Evolutionary conservation across 1,140 invertebrate species (phyloP), one percentile per base, ranked within the genome.

Genomic region (Popillia japonica): DNA sequence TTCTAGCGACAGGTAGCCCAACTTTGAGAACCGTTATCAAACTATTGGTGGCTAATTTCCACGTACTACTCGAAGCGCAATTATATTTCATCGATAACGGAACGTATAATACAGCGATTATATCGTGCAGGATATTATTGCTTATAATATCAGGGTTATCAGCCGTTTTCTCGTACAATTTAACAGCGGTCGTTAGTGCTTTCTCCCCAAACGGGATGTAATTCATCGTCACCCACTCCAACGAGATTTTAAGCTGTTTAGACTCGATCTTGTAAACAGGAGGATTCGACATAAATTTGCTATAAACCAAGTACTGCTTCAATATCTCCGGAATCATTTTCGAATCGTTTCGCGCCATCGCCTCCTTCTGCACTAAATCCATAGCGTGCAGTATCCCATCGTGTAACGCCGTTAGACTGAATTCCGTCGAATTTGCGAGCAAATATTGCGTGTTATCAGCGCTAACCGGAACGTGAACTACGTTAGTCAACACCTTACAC

Each of bases 161-260:
- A 6, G 95, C 95, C 23, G 94, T 95, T 83, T 92, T 92, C 83
- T 94, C 91, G 87, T 98, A 98, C 41, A 98, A 86, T 83, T 90
- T 92, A 0, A 96, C 93, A 55, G 94, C 92, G 89, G 96, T 93
- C 22, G 91, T 91, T 23, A 98, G 88, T 11, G 95, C 92, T 85
- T 94, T 93, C 85, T 96, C 95, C 80, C 95, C 95, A 87, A 96
- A 97, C 64, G 95, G 94, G 81, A 96, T 94, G 85, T 94, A 96
- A 86, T 95, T 96, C 92, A 95, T 93, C 55, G 91, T 92, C n/a
- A 95, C 90, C 90, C 93, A 94, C 82, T 96, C 94, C 78, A 90
- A 88, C 88, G 87, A 83, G 83, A 88, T 77, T 80, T 87, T 87
- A 17, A 78, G 14, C 27, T 89, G 87, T 83, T 90, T 90, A 23